Base-by-base conservation (phyloP, 2,888 invertebrate species). In the Acheta domesticus region DNA sequence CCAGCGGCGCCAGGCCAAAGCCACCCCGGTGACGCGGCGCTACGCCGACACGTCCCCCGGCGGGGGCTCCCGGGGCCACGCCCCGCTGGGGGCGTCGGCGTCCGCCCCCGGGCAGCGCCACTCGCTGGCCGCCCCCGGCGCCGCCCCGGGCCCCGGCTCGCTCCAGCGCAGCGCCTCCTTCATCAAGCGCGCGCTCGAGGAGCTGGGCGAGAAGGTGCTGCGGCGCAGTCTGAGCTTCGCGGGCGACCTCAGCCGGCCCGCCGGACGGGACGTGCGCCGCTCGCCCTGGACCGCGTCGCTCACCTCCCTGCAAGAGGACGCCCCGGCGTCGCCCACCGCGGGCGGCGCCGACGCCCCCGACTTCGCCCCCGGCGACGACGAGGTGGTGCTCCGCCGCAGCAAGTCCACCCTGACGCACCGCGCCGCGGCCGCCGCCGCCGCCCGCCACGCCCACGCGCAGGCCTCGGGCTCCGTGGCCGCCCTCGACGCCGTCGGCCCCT, bases 251-350 rank as follows among this genome's bases (percentile, higher is more conserved):
- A 85, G 86, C 82, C 84, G 62, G 11, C 62, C 62, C 62, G 11
- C 62, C 62, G 62, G 62, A 1, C 62, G 62, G n/a, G 62, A 62
- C 62, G 14, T n/a, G n/a, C 62, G 62, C 14, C 62, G 85, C 80
- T 84, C 83, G 20, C 85, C 84, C 81, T 86, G 86, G 86, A 86
- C 85, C 83, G 86, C 85, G 84, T 86, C 86, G 83, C 83, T 86
- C 49, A 82, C 84, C 48, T 86, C 86, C 5, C 82, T 86, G 49
- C 85, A 84, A 11, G 86, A 86, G 81, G 84, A 85, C 79, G 85
- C 84, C 5, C 62, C 62, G 36, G 36, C 36, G 36, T 36, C 36
- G 62, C 62, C 62, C 62, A 62, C 14, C 62, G 62, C 1, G 3
- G n/a, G 36, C 36, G 36, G 36, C 36, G 62, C 62, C 62, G 16